Evolutionary conservation across 2,113 vertebrate genomes (phyloP).

Genomic region (Pongo abelii): DNA sequence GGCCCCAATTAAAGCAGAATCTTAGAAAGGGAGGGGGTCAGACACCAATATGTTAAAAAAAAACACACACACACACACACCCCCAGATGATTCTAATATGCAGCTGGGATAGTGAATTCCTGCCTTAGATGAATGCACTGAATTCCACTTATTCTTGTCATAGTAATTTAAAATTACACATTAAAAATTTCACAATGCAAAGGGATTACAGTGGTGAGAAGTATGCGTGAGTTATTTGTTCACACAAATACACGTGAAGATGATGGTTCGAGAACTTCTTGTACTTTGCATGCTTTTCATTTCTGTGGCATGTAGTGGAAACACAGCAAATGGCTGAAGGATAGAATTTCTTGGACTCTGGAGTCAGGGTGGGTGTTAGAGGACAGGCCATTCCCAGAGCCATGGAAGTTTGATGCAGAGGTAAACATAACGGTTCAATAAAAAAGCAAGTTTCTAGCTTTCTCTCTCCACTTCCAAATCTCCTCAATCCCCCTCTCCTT

Average conservation of each 20-base stretch:
- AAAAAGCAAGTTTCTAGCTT: conserved; percentile 22
- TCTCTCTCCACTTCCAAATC: neutral
- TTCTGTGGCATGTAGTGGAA: neutral
- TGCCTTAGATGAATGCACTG: neutral
- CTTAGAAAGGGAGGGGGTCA: neutral
- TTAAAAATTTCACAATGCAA: neutral
- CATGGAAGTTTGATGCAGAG: neutral
- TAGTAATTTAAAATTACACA: neutral
- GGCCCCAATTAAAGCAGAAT: neutral
- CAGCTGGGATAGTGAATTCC: neutral
- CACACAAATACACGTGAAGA: neutral
- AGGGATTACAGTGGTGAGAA: neutral
- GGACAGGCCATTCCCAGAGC: neutral
- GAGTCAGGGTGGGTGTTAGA: neutral
- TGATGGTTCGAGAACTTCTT: neutral
- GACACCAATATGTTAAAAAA: neutral
- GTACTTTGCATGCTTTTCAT: neutral
- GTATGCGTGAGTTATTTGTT: neutral
- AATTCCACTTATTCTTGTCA: neutral
- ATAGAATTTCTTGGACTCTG: neutral
- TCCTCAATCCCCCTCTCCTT: neutral
- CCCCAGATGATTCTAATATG: neutral
- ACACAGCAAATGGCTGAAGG: neutral
- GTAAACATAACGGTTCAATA: neutral
- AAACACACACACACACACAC: neutral